A percentile compares a stretch with the other conserved stretches of the same genome.
phyloP scores from a whole-genome alignment of 2,888 invertebrate species.

The Dasypolia templi region DNA sequence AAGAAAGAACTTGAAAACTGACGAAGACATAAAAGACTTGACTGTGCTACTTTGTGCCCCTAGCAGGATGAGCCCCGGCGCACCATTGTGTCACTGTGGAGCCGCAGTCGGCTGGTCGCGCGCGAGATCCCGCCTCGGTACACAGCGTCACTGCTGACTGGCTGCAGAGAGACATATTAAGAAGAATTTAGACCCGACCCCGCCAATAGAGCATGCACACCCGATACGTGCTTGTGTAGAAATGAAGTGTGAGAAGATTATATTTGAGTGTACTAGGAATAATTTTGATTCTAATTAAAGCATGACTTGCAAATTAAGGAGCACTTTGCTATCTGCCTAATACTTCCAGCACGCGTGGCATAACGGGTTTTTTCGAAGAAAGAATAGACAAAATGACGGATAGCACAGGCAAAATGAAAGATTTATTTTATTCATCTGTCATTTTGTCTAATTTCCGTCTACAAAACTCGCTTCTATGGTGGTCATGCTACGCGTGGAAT shows the following conservation, averaged over 20 bases:
- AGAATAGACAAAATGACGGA: too few species aligned
- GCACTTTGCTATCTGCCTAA: background rate
- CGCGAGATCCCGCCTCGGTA: conserved; percentile 64
- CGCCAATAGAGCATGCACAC: conserved; percentile 73
- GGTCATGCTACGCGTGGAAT: too few species aligned
- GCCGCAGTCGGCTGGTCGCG: conserved; percentile 73
- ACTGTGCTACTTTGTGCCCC: conserved; percentile 57
- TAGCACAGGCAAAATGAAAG: too few species aligned
- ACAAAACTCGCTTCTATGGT: too few species aligned
- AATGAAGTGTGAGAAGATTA: conserved; percentile 6
- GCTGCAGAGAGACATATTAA: conserved; percentile 67
- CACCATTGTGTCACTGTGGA: conserved; percentile 80
- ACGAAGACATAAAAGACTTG: conserved; percentile 14
- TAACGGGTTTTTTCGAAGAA: too few species aligned
- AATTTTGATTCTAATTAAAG: background rate
- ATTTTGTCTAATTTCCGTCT: too few species aligned
- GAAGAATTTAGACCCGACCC: conserved; percentile 73
- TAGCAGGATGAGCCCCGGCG: conserved; percentile 54
- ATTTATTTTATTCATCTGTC: too few species aligned
- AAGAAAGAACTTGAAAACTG: background rate
- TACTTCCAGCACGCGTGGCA: too few species aligned
- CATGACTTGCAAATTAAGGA: background rate
- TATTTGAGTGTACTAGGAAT: conserved; percentile 10
- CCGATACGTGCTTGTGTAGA: conserved; percentile 36
- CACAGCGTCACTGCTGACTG: conserved; percentile 66